A percentile compares a stretch with the other conserved stretches of the same genome.
Conservation (phyloP, 2,797 vertebrate species). For the Microctenopoma steveboyesi region DNA sequence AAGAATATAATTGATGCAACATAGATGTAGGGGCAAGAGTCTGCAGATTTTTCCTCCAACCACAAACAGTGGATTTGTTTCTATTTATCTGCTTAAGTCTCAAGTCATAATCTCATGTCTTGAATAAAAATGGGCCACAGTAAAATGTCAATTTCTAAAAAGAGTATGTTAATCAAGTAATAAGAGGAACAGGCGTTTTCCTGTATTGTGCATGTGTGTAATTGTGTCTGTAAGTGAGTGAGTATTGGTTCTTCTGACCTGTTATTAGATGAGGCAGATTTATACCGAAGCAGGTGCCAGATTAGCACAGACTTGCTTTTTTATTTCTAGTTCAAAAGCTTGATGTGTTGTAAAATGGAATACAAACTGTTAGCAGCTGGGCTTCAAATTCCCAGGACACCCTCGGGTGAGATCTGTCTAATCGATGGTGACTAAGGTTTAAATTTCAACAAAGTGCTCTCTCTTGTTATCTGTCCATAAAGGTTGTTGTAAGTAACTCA, state of each 20-base stretch:
- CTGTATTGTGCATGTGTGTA: too few relatives aligned
- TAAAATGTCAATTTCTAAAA: background rate
- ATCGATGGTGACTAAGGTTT: constrained; percentile 9
- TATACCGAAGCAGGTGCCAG: background rate
- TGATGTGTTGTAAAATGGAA: background rate
- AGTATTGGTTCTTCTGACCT: constrained; percentile 1
- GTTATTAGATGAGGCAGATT: background rate
- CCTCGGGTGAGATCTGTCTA: background rate
- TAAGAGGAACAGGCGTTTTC: background rate
- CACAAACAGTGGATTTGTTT: background rate
- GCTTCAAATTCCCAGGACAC: background rate
- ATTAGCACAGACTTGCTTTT: background rate
- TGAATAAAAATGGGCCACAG: background rate
- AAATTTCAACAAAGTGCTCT: too few relatives aligned
- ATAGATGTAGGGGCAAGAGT: background rate
- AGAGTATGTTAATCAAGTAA: background rate
- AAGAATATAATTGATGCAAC: constrained; percentile 17
- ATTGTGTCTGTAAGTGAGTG: background rate
- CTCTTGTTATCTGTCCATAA: background rate
- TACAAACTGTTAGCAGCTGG: background rate
- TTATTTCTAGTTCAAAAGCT: too few relatives aligned
- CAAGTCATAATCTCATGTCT: background rate
- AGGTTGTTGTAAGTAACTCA: background rate
- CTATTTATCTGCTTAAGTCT: background rate
- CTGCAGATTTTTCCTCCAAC: background rate